These are phyloP conservation scores for Dicrostonyx torquatus DNA, from an alignment of 2,797 vertebrate genomes.

Conservation along the genomic window DNA sequence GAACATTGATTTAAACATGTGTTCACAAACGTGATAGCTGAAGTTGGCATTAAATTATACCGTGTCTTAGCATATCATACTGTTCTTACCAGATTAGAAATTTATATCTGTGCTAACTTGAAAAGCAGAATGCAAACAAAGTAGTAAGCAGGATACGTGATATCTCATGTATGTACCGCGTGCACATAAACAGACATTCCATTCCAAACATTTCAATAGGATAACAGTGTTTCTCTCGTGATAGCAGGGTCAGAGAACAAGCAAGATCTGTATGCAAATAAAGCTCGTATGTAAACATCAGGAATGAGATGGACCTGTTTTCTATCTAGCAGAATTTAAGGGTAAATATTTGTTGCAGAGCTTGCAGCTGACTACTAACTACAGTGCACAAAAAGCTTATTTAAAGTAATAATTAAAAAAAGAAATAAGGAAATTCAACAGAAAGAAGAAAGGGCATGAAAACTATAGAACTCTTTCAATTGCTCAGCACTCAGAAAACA, in stretches of 20 bases:
- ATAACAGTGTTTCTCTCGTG: neutral
- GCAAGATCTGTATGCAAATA: neutral
- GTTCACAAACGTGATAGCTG: conserved; percentile 5
- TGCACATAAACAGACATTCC: neutral
- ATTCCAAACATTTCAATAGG: neutral
- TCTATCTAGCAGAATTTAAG: neutral
- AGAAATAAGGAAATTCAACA: neutral
- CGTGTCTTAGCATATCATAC: neutral
- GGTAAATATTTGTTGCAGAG: neutral
- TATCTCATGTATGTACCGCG: neutral
- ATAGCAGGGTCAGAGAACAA: neutral
- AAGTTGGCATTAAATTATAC: neutral
- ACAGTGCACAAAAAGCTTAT: neutral
- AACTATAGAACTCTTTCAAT: neutral
- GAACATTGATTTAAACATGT: conserved; percentile 9
- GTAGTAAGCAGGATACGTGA: neutral
- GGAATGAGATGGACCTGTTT: neutral
- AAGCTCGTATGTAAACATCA: neutral
- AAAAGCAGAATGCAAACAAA: conserved; percentile 50
- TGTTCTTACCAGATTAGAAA: conserved; percentile 4
- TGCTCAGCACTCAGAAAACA: conserved; percentile 12
- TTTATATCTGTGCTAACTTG: neutral
- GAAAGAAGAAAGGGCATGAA: neutral
- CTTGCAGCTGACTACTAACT: conserved; percentile 1
- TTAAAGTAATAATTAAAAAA: neutral